Percentiles rank a stretch among this genome's conserved stretches.
Evolutionary conservation across 2,888 invertebrate species (phyloP).

Genomic region (Archips crataeganus): DNA sequence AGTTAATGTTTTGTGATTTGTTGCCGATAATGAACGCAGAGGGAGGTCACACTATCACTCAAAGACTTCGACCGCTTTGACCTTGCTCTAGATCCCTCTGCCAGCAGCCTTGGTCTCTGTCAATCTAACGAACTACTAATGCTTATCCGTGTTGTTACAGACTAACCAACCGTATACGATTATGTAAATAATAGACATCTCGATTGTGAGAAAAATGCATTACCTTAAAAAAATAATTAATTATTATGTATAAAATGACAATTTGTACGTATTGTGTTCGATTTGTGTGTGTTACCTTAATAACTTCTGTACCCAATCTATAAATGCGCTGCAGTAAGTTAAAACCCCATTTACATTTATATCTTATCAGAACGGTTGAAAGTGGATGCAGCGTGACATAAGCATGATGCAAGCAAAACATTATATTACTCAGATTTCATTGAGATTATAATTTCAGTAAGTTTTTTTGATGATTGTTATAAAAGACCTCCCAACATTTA

Average conservation of each 20-base stretch:
- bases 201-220: background rate
- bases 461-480: background rate
- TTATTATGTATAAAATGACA: too few relatives aligned
- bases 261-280: too few relatives aligned
- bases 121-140: conserved; percentile 64
- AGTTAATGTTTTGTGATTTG: conserved; percentile 57
- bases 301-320: background rate
- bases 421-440: background rate
- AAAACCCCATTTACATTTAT: background rate
- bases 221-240: too few relatives aligned
- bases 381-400: background rate
- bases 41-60: conserved; percentile 83
- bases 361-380: background rate
- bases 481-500: background rate
- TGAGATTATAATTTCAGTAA: conserved; percentile 2
- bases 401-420: conserved; percentile 26
- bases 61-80: conserved; percentile 70
- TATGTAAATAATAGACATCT: conserved; percentile 1
- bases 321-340: background rate
- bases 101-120: conserved; percentile 71
- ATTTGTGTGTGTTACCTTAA: too few relatives aligned
- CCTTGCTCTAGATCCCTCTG: conserved; percentile 75
- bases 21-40: conserved; percentile 72
- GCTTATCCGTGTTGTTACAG: conserved; percentile 59
- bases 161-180: conserved; percentile 16